These are phyloP conservation scores for Drosophila arizonae DNA, from an alignment of 1,140 invertebrate species.

Conservation along the genomic window DNA sequence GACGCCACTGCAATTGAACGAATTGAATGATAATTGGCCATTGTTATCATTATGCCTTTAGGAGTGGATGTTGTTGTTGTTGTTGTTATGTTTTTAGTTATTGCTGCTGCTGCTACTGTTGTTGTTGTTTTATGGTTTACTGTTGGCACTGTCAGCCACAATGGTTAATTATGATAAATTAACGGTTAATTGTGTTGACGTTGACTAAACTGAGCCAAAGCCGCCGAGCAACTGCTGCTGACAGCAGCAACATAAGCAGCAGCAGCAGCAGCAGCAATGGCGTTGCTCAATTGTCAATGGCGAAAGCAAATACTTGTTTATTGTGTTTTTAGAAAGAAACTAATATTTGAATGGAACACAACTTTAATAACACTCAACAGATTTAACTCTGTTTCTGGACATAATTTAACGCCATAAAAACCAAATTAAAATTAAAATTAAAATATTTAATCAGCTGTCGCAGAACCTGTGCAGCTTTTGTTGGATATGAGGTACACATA, in stretches of 20 bases:
- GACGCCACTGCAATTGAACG: slow-evolving; percentile 78
- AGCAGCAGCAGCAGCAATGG: slow-evolving; percentile 24
- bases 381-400: slow-evolving; percentile 52
- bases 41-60: slow-evolving; percentile 61
- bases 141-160: slow-evolving; percentile 50
- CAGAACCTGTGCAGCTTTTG: slow-evolving; percentile 11
- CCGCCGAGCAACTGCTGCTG: slow-evolving; percentile 27
- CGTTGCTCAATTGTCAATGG: slow-evolving; percentile 27
- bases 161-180: slow-evolving; percentile 82
- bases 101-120: slow-evolving; percentile 8
- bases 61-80: not conserved
- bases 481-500: not conserved
- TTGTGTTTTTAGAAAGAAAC: not conserved
- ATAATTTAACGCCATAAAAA: slow-evolving; percentile 48
- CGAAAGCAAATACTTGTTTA: slow-evolving; percentile 10
- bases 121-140: slow-evolving; percentile 32
- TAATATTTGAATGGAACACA: slow-evolving; percentile 23
- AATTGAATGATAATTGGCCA: slow-evolving; percentile 81
- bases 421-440: slow-evolving; percentile 61
- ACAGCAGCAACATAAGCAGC: not conserved
- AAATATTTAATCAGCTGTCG: slow-evolving; percentile 71
- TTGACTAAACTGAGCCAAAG: slow-evolving; percentile 62
- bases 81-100: slow-evolving; percentile 1
- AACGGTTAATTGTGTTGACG: slow-evolving; percentile 79
- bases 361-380: slow-evolving; percentile 30